These are phyloP conservation scores for Drosophila atripex DNA, from an alignment of 2,888 invertebrate genomes.

Conservation along the genomic window DNA sequence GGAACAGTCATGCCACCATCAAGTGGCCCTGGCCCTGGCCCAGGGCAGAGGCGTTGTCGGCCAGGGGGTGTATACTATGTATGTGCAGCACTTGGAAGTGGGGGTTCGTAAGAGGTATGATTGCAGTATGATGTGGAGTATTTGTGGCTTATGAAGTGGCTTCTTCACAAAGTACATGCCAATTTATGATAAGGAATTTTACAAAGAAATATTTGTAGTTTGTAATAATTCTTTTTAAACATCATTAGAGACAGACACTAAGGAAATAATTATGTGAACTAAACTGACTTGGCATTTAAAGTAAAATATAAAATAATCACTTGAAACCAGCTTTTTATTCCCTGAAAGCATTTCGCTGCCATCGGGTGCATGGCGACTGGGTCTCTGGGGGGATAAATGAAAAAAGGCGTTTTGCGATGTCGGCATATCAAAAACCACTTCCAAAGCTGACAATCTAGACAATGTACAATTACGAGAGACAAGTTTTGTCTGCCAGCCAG, in stretches of 20 bases:
- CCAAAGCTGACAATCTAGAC: constrained; percentile 62
- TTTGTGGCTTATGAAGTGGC: constrained; percentile 17
- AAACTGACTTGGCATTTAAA: neutral
- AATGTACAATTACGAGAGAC: constrained; percentile 75
- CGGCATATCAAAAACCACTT: constrained; percentile 71
- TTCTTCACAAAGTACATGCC: constrained; percentile 6
- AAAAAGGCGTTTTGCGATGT: constrained; percentile 59
- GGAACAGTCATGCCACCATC: constrained; percentile 33
- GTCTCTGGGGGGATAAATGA: constrained; percentile 30
- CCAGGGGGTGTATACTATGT: constrained; percentile 13
- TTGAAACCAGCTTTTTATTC: constrained; percentile 1
- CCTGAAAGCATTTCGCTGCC: constrained; percentile 2
- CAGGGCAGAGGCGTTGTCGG: constrained; percentile 18
- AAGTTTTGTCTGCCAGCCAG: constrained; percentile 48
- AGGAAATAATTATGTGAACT: too few species aligned
- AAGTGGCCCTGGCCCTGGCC: constrained; percentile 15
- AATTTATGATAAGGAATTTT: constrained; percentile 11
- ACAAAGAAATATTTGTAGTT: neutral
- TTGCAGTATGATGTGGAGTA: constrained; percentile 10
- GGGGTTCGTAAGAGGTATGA: constrained; percentile 18
- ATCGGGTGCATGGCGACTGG: constrained; percentile 43
- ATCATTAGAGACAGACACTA: neutral
- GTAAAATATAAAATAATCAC: neutral
- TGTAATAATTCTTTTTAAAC: neutral
- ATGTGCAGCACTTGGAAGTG: neutral